Conservation (phyloP, 2,797 vertebrate species). For the Hyperoplus lanceolatus region DNA sequence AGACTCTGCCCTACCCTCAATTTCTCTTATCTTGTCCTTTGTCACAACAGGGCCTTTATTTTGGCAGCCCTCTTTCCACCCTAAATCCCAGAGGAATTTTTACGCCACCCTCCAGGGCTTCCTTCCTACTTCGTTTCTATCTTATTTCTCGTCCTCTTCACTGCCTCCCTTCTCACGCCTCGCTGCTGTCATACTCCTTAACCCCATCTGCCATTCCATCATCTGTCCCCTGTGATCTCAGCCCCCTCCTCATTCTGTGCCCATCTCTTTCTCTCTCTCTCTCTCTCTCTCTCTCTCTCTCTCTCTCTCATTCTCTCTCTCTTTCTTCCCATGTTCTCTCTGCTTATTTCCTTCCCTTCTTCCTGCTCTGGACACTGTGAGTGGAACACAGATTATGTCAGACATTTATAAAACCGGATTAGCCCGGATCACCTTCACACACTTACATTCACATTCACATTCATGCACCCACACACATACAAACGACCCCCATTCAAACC, state of each 20-base stretch:
- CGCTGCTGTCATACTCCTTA: constrained; percentile 61
- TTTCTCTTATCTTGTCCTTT: constrained; percentile 3
- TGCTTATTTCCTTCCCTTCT: constrained; percentile 51
- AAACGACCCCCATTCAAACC: constrained; percentile 18
- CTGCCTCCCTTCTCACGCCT: constrained; percentile 35
- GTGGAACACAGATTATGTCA: constrained; percentile 79
- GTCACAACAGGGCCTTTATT: constrained; percentile 39
- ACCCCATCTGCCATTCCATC: constrained; percentile 55
- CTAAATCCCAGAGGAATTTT: constrained; percentile 61
- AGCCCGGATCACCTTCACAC: constrained; percentile 81
- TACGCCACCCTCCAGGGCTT: constrained; percentile 47
- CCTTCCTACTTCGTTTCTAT: constrained; percentile 48
- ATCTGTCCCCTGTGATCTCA: constrained; percentile 49
- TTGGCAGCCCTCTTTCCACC: constrained; percentile 41
- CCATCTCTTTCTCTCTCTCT: constrained; percentile 14
- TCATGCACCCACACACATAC: constrained; percentile 34
- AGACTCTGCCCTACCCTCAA: neutral
- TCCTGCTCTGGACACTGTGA: constrained; percentile 65
- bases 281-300: constrained; percentile 10
- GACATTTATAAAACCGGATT: constrained; percentile 81
- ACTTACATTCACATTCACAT: constrained; percentile 27
- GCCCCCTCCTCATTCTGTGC: constrained; percentile 38
- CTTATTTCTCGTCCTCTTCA: constrained; percentile 51
- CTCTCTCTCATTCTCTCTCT: too few species aligned
- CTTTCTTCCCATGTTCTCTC: neutral